These are phyloP conservation scores for Eucriotettix oculatus DNA, from an alignment of 2,888 invertebrate species.

Conservation along the genomic window DNA sequence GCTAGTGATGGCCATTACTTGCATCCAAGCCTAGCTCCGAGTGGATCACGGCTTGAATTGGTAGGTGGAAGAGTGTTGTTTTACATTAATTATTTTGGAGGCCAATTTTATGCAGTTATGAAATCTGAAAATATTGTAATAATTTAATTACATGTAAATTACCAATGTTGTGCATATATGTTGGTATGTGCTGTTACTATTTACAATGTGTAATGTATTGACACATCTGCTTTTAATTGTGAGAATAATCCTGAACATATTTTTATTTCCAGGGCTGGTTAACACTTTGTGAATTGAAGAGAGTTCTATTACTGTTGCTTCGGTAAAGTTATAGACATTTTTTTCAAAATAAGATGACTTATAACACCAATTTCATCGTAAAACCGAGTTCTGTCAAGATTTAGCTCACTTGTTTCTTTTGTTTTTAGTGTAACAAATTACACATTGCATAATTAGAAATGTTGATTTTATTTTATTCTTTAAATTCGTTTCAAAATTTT, in stretches of 20 bases:
- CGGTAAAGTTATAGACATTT: neutral
- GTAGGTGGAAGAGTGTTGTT: constrained; percentile 31
- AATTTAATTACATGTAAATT: neutral
- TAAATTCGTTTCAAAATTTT: too few species aligned
- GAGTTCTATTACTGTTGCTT: constrained; percentile 8
- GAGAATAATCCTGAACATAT: constrained; percentile 12
- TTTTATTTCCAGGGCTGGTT: constrained; percentile 23
- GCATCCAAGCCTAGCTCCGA: constrained; percentile 60
- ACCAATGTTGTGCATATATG: neutral
- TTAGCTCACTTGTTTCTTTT: too few species aligned
- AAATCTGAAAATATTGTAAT: neutral
- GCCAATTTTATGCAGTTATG: too few species aligned
- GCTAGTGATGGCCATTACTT: constrained; percentile 46
- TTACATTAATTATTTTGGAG: too few species aligned
- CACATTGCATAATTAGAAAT: too few species aligned
- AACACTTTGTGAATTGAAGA: constrained; percentile 8
- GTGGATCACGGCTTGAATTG: constrained; percentile 41
- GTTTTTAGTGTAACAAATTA: too few species aligned
- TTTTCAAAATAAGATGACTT: neutral
- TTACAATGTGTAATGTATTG: neutral
- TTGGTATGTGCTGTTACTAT: too few species aligned
- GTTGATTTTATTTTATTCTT: too few species aligned
- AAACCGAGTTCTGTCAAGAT: too few species aligned
- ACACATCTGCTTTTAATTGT: constrained; percentile 8
- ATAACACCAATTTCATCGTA: too few species aligned